Evolutionary conservation across 2,797 vertebrate genomes (phyloP), one percentile per base, ranked within the genome.

Genomic region (Mallotus villosus): DNA sequence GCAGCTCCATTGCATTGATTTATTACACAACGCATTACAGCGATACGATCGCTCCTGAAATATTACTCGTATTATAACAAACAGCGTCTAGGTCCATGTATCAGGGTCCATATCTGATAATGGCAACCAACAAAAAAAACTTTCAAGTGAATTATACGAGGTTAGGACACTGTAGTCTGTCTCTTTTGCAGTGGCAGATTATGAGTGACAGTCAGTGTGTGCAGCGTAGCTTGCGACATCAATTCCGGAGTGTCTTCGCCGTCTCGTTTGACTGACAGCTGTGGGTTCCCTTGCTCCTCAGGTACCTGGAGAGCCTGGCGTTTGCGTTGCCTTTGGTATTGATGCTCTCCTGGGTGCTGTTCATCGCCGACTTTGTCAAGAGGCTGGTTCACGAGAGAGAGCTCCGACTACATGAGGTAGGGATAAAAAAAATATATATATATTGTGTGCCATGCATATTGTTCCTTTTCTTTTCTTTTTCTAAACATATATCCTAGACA

Each of bases 381-480:
- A 98, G 96, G 73, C 94, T 98, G 55, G 97, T 99, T 74, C 93
- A 97, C 22, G 97, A 99, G 90, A 94, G 96, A 89, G 97, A 99
- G 86, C 93, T 99, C 76, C 90, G 96, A 80, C 94, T 99, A 82
- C 97, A 99, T 61, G 96, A 99, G 96, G 97, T 98, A 80, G 12
- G 19, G n/a, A n/a, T n/a, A n/a, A n/a, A n/a, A n/a, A n/a, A n/a
- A n/a, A n/a, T n/a, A n/a, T n/a, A n/a, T n/a, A n/a, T n/a, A n/a
- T n/a, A n/a, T n/a, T 46, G 41, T 46, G 41, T 8, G 41, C 11
- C 0, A 5, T 4, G 14, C 16, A 2, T 60, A 27, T 9, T 27
- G 16, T 24, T 60, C 6, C 2, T 7, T 34, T 41, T 7, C 5
- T 6, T 37, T 46, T 14, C 12, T 12, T 46, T 46, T 14, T 8